Evolutionary conservation across 2,888 invertebrate genomes (phyloP).

Genomic region (Tenodera sinensis): DNA sequence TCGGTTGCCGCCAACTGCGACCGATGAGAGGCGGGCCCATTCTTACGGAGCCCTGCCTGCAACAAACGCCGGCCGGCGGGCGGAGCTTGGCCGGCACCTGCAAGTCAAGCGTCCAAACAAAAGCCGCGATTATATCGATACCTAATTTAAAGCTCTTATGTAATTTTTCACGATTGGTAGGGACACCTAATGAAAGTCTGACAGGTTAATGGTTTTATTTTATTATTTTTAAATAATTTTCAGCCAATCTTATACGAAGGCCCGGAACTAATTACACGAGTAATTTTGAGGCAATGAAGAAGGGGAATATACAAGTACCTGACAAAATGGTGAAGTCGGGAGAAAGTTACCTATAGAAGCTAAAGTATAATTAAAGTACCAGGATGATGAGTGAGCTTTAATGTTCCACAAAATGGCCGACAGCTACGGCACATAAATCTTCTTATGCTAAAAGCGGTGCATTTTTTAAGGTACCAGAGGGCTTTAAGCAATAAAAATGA

Average conservation of each 20-base stretch:
- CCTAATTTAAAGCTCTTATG: not conserved
- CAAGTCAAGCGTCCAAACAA: constrained; percentile 3
- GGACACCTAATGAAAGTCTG: not conserved
- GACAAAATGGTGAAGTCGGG: not conserved
- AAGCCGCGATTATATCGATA: not conserved
- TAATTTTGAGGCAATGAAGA: not conserved
- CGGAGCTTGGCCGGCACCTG: not conserved
- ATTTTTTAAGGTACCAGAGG: no score
- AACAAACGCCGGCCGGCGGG: not conserved
- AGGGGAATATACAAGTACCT: not conserved
- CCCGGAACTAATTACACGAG: not conserved
- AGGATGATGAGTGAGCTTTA: not conserved
- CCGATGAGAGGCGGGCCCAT: not conserved
- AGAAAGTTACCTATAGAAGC: not conserved
- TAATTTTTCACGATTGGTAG: not conserved
- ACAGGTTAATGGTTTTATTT: not conserved
- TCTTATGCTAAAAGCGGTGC: not conserved
- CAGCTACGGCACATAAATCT: not conserved
- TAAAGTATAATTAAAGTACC: not conserved
- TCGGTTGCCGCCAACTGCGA: not conserved
- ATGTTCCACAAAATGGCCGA: not conserved
- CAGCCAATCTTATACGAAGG: not conserved
- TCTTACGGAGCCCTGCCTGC: not conserved
- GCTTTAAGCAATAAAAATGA: no score
- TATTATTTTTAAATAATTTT: not conserved